These are phyloP conservation scores for Orius insidiosus DNA, from an alignment of 1,140 invertebrate species.

Conservation along the genomic window DNA sequence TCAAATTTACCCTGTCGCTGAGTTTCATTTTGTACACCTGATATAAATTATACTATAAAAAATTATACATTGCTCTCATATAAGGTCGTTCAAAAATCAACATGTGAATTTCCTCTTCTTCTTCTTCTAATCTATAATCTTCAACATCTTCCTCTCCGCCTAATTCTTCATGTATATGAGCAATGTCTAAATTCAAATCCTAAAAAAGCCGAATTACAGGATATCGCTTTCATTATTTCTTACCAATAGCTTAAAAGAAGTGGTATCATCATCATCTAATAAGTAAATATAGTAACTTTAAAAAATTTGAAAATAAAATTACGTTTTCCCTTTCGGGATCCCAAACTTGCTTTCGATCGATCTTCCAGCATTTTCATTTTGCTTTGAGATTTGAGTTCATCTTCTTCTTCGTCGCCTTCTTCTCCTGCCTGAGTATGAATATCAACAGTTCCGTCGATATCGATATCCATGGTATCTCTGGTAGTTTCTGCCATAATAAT, in stretches of 20 bases:
- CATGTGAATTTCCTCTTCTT: slow-evolving; percentile 3
- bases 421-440: not conserved
- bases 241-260: not conserved
- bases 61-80: not conserved
- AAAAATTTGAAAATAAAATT: too few species aligned
- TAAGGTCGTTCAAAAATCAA: slow-evolving; percentile 5
- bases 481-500: too few species aligned
- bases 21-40: too few species aligned
- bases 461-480: not conserved
- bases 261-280: too few species aligned
- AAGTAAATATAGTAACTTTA: too few species aligned
- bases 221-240: not conserved
- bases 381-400: too few species aligned
- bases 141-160: slow-evolving; percentile 4
- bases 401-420: slow-evolving; percentile 1
- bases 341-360: too few species aligned
- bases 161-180: not conserved
- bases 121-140: slow-evolving; percentile 12
- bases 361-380: too few species aligned
- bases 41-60: too few species aligned
- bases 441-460: not conserved
- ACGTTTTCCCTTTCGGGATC: too few species aligned
- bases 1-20: too few species aligned
- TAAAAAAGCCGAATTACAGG: not conserved
- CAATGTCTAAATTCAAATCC: not conserved